Evolutionary conservation across 2,888 invertebrate species (phyloP).

Genomic region (Ganaspis brasiliensis): DNA sequence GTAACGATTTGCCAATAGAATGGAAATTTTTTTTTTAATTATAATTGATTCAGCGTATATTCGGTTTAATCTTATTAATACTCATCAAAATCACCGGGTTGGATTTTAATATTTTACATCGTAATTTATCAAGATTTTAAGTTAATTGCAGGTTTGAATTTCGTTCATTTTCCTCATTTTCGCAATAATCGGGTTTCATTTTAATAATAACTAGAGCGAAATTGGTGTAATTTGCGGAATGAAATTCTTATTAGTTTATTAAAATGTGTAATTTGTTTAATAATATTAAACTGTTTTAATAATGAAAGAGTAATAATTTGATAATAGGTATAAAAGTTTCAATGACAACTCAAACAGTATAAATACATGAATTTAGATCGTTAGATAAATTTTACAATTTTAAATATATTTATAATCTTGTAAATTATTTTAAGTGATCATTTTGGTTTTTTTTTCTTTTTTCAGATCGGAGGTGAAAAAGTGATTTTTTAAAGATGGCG

Average conservation of each 20-base stretch:
- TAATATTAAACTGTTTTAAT: too few relatives aligned
- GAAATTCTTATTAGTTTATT: too few relatives aligned
- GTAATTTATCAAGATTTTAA: background rate
- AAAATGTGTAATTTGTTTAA: too few relatives aligned
- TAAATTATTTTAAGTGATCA: too few relatives aligned
- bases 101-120: slow-evolving; percentile 7
- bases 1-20: background rate
- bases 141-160: background rate
- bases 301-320: too few relatives aligned
- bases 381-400: too few relatives aligned
- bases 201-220: too few relatives aligned
- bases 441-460: background rate
- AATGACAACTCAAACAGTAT: too few relatives aligned
- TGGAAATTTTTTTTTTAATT: background rate
- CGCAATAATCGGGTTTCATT: background rate
- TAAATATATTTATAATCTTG: too few relatives aligned
- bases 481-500: slow-evolving; percentile 78
- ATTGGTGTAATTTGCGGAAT: too few relatives aligned
- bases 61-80: background rate
- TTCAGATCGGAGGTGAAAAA: slow-evolving; percentile 1
- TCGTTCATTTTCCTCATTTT: background rate
- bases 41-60: slow-evolving; percentile 7
- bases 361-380: too few relatives aligned
- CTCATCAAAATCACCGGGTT: background rate
- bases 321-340: too few relatives aligned